Conservation (phyloP, 2,888 invertebrate species). For the Tryphoninae sp. region DNA sequence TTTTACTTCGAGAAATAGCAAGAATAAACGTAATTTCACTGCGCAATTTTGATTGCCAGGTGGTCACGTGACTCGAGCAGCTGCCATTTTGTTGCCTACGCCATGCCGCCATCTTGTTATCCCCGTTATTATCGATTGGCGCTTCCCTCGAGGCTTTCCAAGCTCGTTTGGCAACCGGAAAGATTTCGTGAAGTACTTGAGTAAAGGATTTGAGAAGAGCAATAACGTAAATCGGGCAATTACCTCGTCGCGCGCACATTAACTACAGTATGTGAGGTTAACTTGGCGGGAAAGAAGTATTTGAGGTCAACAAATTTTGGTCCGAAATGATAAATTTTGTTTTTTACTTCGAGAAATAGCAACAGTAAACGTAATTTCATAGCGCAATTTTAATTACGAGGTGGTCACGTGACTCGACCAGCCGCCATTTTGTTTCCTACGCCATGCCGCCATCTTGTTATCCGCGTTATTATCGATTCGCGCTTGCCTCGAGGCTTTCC, state of each 20-base stretch:
- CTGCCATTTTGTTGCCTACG: neutral
- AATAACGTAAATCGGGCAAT: neutral
- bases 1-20: neutral
- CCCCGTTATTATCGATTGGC: neutral
- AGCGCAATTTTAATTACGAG: too few species aligned
- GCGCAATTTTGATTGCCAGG: too few species aligned
- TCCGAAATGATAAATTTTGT: too few species aligned
- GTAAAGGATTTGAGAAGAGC: neutral
- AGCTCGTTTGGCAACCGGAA: neutral
- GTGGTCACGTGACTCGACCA: neutral
- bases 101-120: neutral
- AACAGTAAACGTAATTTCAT: neutral
- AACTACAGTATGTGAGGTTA: neutral
- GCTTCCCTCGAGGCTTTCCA: neutral
- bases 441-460: neutral
- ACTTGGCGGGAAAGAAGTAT: constrained; percentile 29
- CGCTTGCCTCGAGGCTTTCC: neutral
- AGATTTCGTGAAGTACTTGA: neutral
- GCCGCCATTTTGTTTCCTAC: neutral
- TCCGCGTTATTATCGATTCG: neutral
- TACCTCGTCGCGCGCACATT: neutral
- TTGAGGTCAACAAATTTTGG: too few species aligned
- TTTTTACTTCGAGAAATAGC: neutral
- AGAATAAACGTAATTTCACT: neutral
- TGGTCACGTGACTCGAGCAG: neutral